Evolutionary conservation across 2,888 invertebrate species (phyloP), one percentile per base, ranked within the genome.

Genomic region (Cantharis rustica): DNA sequence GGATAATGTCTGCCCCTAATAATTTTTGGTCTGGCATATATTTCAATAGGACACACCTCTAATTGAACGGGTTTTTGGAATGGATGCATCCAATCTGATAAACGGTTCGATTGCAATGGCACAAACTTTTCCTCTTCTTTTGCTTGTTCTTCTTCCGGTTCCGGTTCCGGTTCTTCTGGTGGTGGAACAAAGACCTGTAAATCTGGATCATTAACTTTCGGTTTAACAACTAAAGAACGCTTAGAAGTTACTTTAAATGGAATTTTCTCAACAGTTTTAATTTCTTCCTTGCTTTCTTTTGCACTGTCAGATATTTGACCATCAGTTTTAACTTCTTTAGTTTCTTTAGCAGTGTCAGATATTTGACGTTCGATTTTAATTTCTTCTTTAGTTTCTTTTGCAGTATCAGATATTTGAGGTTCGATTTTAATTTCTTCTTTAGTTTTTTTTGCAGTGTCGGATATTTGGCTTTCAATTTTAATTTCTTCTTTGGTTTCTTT

Each of bases 11-110:
- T 82, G 63, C 85, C 85, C 20, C 87, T 83, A 23, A 88, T 88
- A 9, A 85, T 82, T 79, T 88, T 88, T 2, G 88, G 88, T n/a
- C 85, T 84, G 17, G 88, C 88, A 81, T 82, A 88, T 68, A 88
- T 86, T 75, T 88, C 87, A 7, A 88, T 81, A 0, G 87, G 86
- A 76, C 87, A 87, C 72, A 85, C 87, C 10, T 87, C 87, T 72
- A 83, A 83, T 80, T 88, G 88, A 73, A 86, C 86, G 0, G 88
- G 88, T 81, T 88, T 88, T 79, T 87, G 85, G 73, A 81, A 84
- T 1, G 88, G 88, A 81, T 88, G 85, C 88, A 88, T 87, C 80
- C 83, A 88, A 61, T 84, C 83, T 23, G 87, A 86, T 2, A 88
- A 72, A 20, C 88, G 83, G 77, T 88, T 88, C 2, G 88, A 87